phyloP scores from a whole-genome alignment of 2,113 vertebrate genomes.

The Marmota flaviventris region DNA sequence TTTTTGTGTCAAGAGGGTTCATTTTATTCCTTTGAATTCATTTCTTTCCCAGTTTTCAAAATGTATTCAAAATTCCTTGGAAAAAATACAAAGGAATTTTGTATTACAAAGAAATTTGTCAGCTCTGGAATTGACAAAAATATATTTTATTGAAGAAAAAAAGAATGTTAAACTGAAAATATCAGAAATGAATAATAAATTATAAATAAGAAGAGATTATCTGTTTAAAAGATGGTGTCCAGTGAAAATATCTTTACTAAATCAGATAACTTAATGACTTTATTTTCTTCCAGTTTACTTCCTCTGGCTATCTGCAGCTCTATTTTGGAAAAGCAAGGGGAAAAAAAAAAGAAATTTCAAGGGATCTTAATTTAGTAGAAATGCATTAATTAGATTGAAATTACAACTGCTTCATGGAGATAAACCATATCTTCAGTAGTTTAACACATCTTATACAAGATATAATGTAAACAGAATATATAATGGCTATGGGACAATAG shows the following conservation, averaged over 20 bases:
- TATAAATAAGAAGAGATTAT: constrained; percentile 9
- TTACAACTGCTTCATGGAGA: not conserved
- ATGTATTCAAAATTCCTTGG: constrained; percentile 48
- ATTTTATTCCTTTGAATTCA: constrained; percentile 62
- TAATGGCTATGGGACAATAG: not conserved
- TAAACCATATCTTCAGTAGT: not conserved
- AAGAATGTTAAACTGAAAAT: constrained; percentile 59
- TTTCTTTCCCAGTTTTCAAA: constrained; percentile 41
- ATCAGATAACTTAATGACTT: not conserved
- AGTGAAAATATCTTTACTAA: not conserved
- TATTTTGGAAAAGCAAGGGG: not conserved
- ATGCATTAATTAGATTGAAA: not conserved
- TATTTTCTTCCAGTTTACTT: not conserved
- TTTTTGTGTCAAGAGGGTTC: constrained; percentile 55
- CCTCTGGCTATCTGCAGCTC: not conserved
- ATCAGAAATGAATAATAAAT: constrained; percentile 31
- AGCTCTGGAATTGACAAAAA: not conserved
- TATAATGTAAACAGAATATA: constrained; percentile 56
- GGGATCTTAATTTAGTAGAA: constrained; percentile 20
- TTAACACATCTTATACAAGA: constrained; percentile 1
- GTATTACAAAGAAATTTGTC: constrained; percentile 12
- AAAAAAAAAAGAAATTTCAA: not conserved
- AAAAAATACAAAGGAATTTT: constrained; percentile 50
- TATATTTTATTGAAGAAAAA: constrained; percentile 77
- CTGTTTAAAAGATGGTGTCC: not conserved